These are phyloP conservation scores for Capitella teleta DNA, from an alignment of 1,140 invertebrate genomes.

Conservation along the genomic window DNA sequence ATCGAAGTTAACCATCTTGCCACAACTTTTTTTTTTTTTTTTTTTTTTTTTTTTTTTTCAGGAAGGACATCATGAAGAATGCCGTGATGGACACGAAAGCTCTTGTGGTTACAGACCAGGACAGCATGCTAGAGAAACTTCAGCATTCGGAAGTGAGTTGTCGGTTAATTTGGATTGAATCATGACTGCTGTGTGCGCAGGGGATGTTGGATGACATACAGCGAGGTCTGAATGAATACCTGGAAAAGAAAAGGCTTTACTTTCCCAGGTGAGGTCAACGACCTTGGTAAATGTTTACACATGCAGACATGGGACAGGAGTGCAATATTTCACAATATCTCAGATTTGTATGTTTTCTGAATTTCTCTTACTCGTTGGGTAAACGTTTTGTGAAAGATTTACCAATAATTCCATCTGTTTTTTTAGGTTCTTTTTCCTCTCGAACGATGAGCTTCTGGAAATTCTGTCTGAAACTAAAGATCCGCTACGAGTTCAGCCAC, in stretches of 20 bases:
- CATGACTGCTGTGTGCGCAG: constrained; percentile 24
- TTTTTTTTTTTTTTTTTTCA: constrained; percentile 10
- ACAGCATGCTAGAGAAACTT: constrained; percentile 39
- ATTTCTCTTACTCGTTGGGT: neutral
- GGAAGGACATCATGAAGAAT: constrained; percentile 36
- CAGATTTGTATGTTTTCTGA: too few species aligned
- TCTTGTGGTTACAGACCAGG: constrained; percentile 34
- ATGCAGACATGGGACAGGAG: too few species aligned
- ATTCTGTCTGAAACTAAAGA: constrained; percentile 43
- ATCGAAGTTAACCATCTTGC: neutral
- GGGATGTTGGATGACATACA: constrained; percentile 46
- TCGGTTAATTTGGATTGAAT: neutral
- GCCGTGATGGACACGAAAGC: constrained; percentile 33
- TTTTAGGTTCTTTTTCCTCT: constrained; percentile 39
- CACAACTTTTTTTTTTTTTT: neutral
- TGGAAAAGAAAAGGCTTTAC: constrained; percentile 42
- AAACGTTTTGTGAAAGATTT: neutral
- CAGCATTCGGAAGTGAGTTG: constrained; percentile 33
- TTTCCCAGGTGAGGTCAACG: constrained; percentile 31
- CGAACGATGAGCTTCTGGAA: constrained; percentile 53
- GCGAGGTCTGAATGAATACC: constrained; percentile 39
- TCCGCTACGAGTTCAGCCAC: constrained; percentile 45
- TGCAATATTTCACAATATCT: too few species aligned
- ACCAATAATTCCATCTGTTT: neutral
- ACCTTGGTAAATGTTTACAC: too few species aligned